phyloP scores from a whole-genome alignment of 2,113 vertebrate genomes.

The Perca fluviatilis region DNA sequence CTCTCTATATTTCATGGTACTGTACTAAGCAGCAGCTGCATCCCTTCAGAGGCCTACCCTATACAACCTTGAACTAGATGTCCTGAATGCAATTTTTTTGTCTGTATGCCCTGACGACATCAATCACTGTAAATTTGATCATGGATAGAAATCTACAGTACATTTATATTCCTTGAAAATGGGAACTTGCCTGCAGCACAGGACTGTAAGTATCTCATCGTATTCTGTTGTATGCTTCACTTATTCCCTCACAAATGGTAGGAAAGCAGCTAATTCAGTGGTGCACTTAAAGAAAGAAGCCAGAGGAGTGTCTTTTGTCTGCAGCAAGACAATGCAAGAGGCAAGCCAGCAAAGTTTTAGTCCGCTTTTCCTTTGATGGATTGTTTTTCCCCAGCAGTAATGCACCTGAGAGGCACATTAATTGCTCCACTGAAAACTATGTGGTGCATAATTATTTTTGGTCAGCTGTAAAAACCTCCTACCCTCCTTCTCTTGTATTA shows the following conservation, averaged over 20 bases:
- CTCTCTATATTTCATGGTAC: slow-evolving; percentile 18
- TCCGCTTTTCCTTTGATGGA: slow-evolving; percentile 30
- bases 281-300: not conserved
- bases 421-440: slow-evolving; percentile 13
- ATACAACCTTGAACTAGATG: slow-evolving; percentile 41
- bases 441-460: not conserved
- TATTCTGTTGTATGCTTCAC: slow-evolving; percentile 12
- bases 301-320: not conserved
- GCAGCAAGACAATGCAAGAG: slow-evolving; percentile 1
- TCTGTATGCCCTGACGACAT: slow-evolving; percentile 9
- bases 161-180: slow-evolving; percentile 8
- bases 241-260: not conserved
- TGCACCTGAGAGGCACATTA: slow-evolving; percentile 8
- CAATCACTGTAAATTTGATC: slow-evolving; percentile 33
- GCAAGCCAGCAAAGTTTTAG: slow-evolving; percentile 17
- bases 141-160: not conserved
- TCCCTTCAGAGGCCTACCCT: not conserved
- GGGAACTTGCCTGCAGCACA: not conserved
- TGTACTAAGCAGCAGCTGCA: slow-evolving; percentile 37
- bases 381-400: slow-evolving; percentile 17
- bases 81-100: slow-evolving; percentile 19
- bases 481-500: not conserved
- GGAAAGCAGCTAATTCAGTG: slow-evolving; percentile 4
- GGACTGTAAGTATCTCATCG: not conserved
- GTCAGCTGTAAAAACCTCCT: slow-evolving; percentile 9